Percentiles rank a stretch among this genome's conserved stretches.
Evolutionary conservation across 2,888 invertebrate genomes (phyloP).

Genomic region (Aethes cnicana): DNA sequence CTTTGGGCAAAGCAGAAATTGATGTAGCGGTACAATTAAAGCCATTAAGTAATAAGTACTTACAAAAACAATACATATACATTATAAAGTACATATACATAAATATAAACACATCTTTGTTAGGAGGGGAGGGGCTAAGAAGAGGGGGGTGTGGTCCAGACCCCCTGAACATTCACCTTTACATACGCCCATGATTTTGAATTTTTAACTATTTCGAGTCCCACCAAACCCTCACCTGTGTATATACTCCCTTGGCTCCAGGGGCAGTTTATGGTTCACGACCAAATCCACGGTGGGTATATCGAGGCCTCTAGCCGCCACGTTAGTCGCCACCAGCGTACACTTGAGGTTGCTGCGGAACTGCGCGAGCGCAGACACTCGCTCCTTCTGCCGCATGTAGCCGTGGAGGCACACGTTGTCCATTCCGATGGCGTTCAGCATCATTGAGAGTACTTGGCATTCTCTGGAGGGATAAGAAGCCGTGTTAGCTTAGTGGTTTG

Average conservation of each 20-base stretch:
- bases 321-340: slow-evolving; percentile 97
- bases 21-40: too few species aligned
- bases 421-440: slow-evolving; percentile 92
- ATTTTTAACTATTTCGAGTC: too few species aligned
- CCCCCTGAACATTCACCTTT: too few species aligned
- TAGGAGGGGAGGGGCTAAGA: too few species aligned
- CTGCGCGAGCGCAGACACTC: slow-evolving; percentile 91
- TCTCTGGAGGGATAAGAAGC: slow-evolving; percentile 80
- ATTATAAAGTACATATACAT: too few species aligned
- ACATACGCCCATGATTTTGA: too few species aligned
- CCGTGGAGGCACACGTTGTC: slow-evolving; percentile 96
- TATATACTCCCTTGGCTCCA: slow-evolving; percentile 95
- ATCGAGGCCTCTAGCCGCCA: slow-evolving; percentile 97
- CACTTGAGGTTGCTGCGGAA: slow-evolving; percentile 95
- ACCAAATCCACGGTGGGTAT: slow-evolving; percentile 98
- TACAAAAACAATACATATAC: too few species aligned
- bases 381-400: slow-evolving; percentile 93
- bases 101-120: too few species aligned
- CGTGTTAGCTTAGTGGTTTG: too few species aligned
- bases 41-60: too few species aligned
- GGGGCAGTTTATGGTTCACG: slow-evolving; percentile 96
- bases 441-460: slow-evolving; percentile 95
- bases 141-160: too few species aligned
- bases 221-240: slow-evolving; percentile 81
- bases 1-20: too few species aligned